Conservation (phyloP, 2,888 invertebrate species). For the Apomyelois bistriatella region DNA sequence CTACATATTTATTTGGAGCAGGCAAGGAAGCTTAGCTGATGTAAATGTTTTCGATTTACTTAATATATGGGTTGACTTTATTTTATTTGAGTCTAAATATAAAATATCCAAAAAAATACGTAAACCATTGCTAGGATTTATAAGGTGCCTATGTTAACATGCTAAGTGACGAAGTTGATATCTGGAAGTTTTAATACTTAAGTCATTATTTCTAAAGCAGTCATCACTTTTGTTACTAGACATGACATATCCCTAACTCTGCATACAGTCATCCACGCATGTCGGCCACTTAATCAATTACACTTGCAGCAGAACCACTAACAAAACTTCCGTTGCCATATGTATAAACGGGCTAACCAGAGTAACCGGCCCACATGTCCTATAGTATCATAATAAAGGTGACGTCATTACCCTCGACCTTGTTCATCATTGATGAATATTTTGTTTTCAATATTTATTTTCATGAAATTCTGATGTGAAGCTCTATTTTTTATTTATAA, state of each 20-base stretch:
- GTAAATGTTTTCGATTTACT: no score
- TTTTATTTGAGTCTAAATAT: no score
- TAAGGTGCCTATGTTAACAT: no score
- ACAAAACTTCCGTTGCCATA: slow-evolving; percentile 43
- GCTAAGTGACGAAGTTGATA: no score
- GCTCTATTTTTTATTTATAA: background rate
- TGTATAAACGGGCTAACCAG: slow-evolving; percentile 32
- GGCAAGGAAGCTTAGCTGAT: no score
- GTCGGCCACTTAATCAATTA: slow-evolving; percentile 65
- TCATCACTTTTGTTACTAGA: slow-evolving; percentile 29
- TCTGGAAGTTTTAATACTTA: no score
- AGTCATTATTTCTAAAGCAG: no score
- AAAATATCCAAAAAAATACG: no score
- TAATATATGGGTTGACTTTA: no score
- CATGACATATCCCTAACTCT: slow-evolving; percentile 27
- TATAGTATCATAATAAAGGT: slow-evolving; percentile 54
- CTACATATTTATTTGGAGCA: no score
- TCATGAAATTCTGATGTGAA: background rate
- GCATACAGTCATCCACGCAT: slow-evolving; percentile 22
- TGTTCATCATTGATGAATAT: slow-evolving; percentile 44
- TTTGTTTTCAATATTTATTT: slow-evolving; percentile 47
- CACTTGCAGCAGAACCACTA: slow-evolving; percentile 23
- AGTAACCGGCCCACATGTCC: slow-evolving; percentile 55
- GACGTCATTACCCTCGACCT: slow-evolving; percentile 65
- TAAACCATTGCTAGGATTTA: no score